phyloP scores from a whole-genome alignment of 2,113 vertebrate species.

The Thomomys bottae region DNA sequence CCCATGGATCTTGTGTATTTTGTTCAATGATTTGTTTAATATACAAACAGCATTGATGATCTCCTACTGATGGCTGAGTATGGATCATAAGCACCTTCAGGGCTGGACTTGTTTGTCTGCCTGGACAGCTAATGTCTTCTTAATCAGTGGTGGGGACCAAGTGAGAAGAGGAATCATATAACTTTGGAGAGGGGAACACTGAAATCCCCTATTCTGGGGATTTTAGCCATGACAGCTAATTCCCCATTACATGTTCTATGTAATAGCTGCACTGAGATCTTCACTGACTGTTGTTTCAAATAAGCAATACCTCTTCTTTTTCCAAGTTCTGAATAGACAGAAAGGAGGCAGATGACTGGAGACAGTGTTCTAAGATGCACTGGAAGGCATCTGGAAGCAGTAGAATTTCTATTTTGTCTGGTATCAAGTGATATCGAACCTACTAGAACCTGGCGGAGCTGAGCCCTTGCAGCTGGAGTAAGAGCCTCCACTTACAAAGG shows the following conservation, averaged over 20 bases:
- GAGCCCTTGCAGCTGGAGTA: neutral
- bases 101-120: neutral
- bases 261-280: neutral
- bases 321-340: neutral
- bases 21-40: neutral
- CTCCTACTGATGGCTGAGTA: neutral
- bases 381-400: neutral
- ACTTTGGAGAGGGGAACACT: neutral
- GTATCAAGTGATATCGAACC: neutral
- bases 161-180: neutral
- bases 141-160: rapidly evolving
- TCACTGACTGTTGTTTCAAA: neutral
- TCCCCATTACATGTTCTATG: rapidly evolving
- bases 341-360: neutral
- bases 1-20: neutral
- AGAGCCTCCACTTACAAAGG: neutral
- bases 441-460: neutral
- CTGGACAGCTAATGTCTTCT: neutral
- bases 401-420: neutral
- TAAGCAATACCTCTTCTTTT: neutral
- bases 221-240: neutral
- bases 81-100: neutral
- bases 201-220: neutral
- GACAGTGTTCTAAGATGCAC: too few relatives aligned
- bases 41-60: too few relatives aligned